Evolutionary conservation across 2,797 vertebrate species (phyloP), one percentile per base, ranked within the genome.

Genomic region (Anguilla marmorata): DNA sequence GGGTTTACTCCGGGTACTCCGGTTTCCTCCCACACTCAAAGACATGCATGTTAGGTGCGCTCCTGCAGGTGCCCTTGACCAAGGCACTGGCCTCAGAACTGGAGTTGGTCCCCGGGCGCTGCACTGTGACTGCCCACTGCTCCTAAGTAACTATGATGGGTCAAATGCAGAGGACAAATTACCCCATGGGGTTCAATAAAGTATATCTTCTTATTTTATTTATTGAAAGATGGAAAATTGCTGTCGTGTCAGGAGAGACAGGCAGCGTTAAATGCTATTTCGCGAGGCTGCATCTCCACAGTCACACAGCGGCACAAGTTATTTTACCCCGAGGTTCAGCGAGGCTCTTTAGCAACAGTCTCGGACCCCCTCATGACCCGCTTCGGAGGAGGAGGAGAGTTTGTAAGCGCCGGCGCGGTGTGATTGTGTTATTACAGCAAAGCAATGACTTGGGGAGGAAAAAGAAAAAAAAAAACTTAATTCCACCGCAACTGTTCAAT

Each of bases 401-500:
- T 60, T 54, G 85, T 50, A 24, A 50, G 72, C 24, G 16, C 24
- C 30, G 9, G 63, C 9, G 63, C 30, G 60, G 76, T 50, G 56
- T 7, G 41, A 83, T 66, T 66, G 63, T 83, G 54, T 58, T 50
- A 83, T 83, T 83, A 84, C 56, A 45, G 56, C 21, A 50, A 11
- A 58, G 56, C 76, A 16, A 82, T n/a, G 56, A 83, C 27, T 84
- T 76, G 58, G 33, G 5, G 58, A 14, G 21, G 16, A 21, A 21
- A 21, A 19, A 12, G 3, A 60, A 60, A 60, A 60, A 21, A 41
- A 41, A 37, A 63, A 82, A 76, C 56, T 63, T 58, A 63, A 86
- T 84, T 83, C 21, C 45, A 50, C 72, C 60, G 54, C 79, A 83
- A 83, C 45, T 56, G 60, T 41, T 30, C 27, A 37, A 74, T 74